Conservation (phyloP, 1,140 invertebrate genomes). For the Drosophila ercepeae region DNA sequence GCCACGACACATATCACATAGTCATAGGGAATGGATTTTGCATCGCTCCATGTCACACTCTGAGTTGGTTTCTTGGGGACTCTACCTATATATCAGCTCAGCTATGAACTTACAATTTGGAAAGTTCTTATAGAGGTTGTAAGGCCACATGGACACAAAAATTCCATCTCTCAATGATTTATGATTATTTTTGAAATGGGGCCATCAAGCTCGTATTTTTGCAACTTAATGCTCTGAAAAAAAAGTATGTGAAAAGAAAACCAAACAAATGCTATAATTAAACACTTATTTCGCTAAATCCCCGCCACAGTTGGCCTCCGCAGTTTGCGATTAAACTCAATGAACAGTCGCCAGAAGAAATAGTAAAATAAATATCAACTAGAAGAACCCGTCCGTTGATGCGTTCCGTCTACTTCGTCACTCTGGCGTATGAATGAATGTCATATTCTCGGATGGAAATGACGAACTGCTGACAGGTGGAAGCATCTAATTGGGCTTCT, state of each 20-base stretch:
- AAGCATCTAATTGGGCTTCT: conserved; percentile 83
- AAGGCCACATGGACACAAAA: background rate
- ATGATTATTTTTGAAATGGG: conserved; percentile 1
- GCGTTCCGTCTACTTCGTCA: conserved; percentile 73
- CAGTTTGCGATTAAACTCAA: conserved; percentile 32
- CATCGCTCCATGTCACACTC: conserved; percentile 54
- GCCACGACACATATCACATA: conserved; percentile 54
- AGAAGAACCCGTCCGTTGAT: conserved; percentile 56
- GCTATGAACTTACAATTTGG: background rate
- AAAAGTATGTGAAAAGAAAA: background rate
- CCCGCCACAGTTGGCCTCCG: conserved; percentile 42
- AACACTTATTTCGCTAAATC: conserved; percentile 52
- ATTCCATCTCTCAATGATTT: too few species aligned
- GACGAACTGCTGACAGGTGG: conserved; percentile 84
- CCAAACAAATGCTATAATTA: conserved; percentile 29
- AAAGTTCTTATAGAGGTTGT: background rate
- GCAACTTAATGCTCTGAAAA: conserved; percentile 7
- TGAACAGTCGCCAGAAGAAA: background rate
- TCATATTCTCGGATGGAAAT: conserved; percentile 76
- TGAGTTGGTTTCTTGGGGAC: conserved; percentile 6
- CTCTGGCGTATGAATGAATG: conserved; percentile 75
- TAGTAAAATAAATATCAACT: conserved; percentile 20
- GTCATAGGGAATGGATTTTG: conserved; percentile 69
- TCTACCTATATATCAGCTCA: background rate
- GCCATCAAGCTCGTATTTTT: background rate